These are phyloP conservation scores for Pollachius pollachius DNA, from an alignment of 2,113 vertebrate genomes.

Conservation along the genomic window DNA sequence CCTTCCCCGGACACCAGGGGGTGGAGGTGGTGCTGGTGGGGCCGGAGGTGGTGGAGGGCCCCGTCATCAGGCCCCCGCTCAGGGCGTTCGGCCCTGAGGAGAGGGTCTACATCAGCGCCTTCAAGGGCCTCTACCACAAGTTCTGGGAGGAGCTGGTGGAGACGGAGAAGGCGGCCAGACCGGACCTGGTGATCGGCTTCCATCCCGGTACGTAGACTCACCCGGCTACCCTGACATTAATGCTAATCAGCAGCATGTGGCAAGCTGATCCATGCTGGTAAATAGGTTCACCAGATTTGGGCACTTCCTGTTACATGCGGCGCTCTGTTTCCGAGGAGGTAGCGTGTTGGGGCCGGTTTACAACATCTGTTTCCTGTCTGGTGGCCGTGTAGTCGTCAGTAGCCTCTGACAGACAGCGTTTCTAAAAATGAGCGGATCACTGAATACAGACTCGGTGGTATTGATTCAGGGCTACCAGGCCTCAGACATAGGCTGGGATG, in stretches of 20 bases:
- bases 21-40: slow-evolving; percentile 90
- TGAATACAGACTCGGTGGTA: no score
- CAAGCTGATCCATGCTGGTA: neutral
- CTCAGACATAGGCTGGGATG: no score
- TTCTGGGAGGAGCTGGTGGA: slow-evolving; percentile 93
- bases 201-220: slow-evolving; percentile 83
- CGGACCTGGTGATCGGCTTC: slow-evolving; percentile 89
- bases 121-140: slow-evolving; percentile 89
- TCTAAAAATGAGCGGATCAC: no score
- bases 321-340: no score
- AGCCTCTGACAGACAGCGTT: no score
- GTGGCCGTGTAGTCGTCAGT: no score
- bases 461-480: no score
- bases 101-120: slow-evolving; percentile 83
- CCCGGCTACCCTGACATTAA: neutral
- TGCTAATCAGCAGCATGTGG: neutral
- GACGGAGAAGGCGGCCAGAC: slow-evolving; percentile 74
- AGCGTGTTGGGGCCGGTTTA: no score
- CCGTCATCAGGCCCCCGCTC: slow-evolving; percentile 80
- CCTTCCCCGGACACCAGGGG: slow-evolving; percentile 85
- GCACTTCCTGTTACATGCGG: no score
- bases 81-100: slow-evolving; percentile 64
- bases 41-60: slow-evolving; percentile 80
- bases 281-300: neutral
- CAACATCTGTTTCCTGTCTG: no score